Conservation (phyloP, 2,797 vertebrate species). For the Cephalopachus bancanus region DNA sequence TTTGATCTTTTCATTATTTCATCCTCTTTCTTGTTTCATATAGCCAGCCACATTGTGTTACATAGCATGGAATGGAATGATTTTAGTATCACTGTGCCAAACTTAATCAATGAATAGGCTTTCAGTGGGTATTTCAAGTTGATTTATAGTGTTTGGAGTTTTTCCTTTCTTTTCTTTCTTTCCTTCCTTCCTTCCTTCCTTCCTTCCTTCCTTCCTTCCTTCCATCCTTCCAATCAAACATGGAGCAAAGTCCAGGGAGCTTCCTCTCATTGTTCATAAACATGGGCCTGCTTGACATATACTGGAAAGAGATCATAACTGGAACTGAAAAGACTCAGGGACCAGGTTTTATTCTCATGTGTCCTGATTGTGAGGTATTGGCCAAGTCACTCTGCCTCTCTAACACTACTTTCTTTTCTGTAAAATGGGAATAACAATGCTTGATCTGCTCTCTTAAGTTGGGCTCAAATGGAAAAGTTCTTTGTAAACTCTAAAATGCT, state of each 20-base stretch:
- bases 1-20: constrained; percentile 24
- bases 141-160: background rate
- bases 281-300: background rate
- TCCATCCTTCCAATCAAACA: background rate
- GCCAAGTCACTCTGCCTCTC: background rate
- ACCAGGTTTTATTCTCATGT: background rate
- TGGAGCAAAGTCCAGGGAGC: constrained; percentile 39
- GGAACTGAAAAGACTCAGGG: background rate
- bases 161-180: too few relatives aligned
- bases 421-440: background rate
- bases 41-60: background rate
- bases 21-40: background rate
- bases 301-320: background rate
- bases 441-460: background rate
- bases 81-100: constrained; percentile 14
- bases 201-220: too few relatives aligned
- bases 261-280: constrained; percentile 35
- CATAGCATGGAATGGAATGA: background rate
- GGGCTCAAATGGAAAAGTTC: background rate
- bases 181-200: too few relatives aligned
- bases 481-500: background rate
- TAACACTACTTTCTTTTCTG: background rate
- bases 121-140: constrained; percentile 20
- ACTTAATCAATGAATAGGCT: background rate
- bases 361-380: background rate